These are phyloP conservation scores for Spisula subtruncata DNA, from an alignment of 2,888 invertebrate species.

Conservation along the genomic window DNA sequence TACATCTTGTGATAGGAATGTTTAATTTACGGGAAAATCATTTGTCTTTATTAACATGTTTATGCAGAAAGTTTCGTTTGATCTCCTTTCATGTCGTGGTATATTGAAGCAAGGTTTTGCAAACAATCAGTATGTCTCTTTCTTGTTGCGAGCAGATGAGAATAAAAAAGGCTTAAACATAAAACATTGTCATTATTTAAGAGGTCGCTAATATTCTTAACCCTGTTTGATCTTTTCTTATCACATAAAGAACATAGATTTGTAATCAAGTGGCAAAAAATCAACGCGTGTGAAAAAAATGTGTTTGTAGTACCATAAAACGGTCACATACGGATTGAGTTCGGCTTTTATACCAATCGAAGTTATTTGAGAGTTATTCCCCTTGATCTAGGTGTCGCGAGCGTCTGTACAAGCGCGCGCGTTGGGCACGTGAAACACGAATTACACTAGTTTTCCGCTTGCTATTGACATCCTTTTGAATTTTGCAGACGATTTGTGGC, in stretches of 20 bases:
- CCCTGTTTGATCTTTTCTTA: slow-evolving; percentile 45
- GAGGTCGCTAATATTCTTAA: slow-evolving; percentile 17
- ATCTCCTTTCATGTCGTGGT: slow-evolving; percentile 53
- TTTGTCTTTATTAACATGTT: slow-evolving; percentile 67
- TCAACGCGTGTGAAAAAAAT: slow-evolving; percentile 36
- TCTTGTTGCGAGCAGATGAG: neutral
- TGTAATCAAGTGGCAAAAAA: slow-evolving; percentile 22
- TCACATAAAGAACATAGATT: slow-evolving; percentile 27
- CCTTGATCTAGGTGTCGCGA: neutral
- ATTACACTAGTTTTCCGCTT: neutral
- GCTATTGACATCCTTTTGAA: neutral
- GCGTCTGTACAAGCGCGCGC: neutral
- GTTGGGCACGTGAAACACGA: neutral
- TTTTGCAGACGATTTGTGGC: neutral
- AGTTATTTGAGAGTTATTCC: neutral
- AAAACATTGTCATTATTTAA: slow-evolving; percentile 42
- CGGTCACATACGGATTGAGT: neutral
- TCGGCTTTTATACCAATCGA: neutral
- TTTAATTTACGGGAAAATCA: slow-evolving; percentile 58
- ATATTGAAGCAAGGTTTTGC: slow-evolving; percentile 40
- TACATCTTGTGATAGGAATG: neutral
- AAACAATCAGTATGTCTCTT: slow-evolving; percentile 38
- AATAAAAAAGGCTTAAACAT: slow-evolving; percentile 41
- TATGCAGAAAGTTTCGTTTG: slow-evolving; percentile 62
- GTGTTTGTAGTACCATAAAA: neutral